Base-by-base conservation (phyloP, 2,797 vertebrate species). In the Cyclura pinguis region DNA sequence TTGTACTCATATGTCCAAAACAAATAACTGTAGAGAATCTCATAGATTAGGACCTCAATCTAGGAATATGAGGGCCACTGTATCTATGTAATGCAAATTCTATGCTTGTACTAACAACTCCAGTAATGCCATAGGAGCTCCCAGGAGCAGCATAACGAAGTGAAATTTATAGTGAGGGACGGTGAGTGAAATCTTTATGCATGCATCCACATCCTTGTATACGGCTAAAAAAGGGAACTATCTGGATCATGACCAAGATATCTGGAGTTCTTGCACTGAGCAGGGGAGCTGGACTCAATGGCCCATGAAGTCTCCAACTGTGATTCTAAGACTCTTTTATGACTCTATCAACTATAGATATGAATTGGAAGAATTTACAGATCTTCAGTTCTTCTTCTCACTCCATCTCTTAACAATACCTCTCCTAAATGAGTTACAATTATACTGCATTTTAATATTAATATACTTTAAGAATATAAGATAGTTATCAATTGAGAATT, bases 51-150 rank as follows among this genome's bases (percentile, higher is more conserved):
- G 38, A 8, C 29, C 50, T 13, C 27, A 4, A 77, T 59, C n/a
- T 57, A 78, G 18, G 8, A 64, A 78, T 22, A 9, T 59, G n/a
- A 20, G 7, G 9, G 10, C 3, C 6, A 12, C 52, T 42, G 22
- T n/a, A 4, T 20, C 4, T 38, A 1, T 22, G 8, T 16, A 55
- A 10, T 29, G 5, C 1, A 84, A 84, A 9, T 32, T 52, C 42
- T 50, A 0, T 0, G 2, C 2, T 88, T 90, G 38, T 69, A 69
- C 86, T 32, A 91, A 64, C 27, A 86, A 24, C 47, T 0, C 0
- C 50, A 47, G 80, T 57, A 24, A n/a, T 18, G 2, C 10, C 18
- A 50, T 20, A 3, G 74, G 47, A 38, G 13, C 27, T 74, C 62
- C 12, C 24, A 47, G 27, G 9, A n/a, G 10, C 29, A 72, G 3